phyloP scores from a whole-genome alignment of 1,140 invertebrate genomes.

The Zaprionus ghesquierei region DNA sequence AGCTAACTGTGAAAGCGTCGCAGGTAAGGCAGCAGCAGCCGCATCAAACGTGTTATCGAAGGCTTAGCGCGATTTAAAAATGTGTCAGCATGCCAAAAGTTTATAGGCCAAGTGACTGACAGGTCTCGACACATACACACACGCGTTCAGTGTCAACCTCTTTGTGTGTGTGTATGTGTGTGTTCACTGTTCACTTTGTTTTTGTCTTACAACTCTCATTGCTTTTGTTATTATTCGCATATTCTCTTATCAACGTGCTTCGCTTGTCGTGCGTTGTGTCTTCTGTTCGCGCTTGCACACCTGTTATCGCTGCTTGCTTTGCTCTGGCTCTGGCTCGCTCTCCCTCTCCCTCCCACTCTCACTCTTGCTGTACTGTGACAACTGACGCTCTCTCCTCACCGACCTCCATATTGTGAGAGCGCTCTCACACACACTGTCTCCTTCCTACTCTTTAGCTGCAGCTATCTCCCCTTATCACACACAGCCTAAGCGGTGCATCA shows the following conservation, averaged over 20 bases:
- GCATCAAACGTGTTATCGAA: constrained; percentile 23
- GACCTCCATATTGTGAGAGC: not conserved
- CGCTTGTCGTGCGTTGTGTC: constrained; percentile 14
- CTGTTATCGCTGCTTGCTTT: constrained; percentile 22
- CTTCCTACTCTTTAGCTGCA: not conserved
- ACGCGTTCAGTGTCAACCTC: constrained; percentile 24
- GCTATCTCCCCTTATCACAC: not conserved
- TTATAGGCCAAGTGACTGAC: constrained; percentile 15
- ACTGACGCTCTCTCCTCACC: not conserved
- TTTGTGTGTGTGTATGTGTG: not conserved
- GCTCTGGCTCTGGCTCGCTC: too few species aligned
- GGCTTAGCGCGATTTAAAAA: constrained; percentile 11
- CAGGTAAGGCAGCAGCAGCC: constrained; percentile 54
- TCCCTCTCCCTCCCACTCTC: too few species aligned
- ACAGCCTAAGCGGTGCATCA: constrained; percentile 12
- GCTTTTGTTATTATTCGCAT: constrained; percentile 47
- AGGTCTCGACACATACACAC: constrained; percentile 4
- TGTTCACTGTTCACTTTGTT: constrained; percentile 35
- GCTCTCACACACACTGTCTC: not conserved
- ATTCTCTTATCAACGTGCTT: constrained; percentile 42
- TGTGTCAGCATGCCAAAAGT: constrained; percentile 73
- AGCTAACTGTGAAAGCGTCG: constrained; percentile 41
- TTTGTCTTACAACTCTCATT: constrained; percentile 43
- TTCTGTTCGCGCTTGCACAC: constrained; percentile 30
- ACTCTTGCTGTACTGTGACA: not conserved